phyloP scores from a whole-genome alignment of 2,113 vertebrate species.

The Pituophis catenifer region DNA sequence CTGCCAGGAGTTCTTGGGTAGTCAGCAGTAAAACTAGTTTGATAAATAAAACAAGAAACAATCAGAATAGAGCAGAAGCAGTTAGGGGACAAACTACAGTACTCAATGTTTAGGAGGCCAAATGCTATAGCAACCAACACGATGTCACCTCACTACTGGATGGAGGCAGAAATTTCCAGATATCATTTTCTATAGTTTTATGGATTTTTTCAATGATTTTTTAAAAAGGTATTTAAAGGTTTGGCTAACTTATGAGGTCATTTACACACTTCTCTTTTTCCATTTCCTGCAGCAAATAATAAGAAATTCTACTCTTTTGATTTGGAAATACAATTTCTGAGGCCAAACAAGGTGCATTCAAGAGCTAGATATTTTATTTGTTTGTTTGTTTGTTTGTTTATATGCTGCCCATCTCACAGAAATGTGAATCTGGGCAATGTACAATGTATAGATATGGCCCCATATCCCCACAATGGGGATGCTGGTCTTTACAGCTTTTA shows the following conservation, averaged over 20 bases:
- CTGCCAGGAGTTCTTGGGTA: neutral
- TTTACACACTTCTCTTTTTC: neutral
- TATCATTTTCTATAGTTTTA: neutral
- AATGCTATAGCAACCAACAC: neutral
- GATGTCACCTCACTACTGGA: neutral
- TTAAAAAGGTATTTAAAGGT: neutral
- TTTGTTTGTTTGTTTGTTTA: neutral
- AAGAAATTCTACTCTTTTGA: neutral
- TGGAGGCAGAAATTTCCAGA: neutral
- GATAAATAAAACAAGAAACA: neutral
- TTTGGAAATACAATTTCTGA: neutral
- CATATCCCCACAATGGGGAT: neutral
- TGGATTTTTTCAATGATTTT: neutral
- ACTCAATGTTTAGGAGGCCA: neutral
- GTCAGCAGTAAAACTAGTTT: neutral
- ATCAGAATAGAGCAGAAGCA: neutral
- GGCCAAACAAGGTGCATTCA: neutral
- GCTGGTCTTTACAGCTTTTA: neutral
- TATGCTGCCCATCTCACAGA: neutral
- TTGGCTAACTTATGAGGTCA: neutral
- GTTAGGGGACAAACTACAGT: neutral
- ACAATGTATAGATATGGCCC: neutral
- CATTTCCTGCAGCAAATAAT: neutral
- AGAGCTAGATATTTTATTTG: neutral
- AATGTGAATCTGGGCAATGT: neutral